phyloP scores from a whole-genome alignment of 1,140 invertebrate genomes.

The Leptinotarsa undecemlineata region DNA sequence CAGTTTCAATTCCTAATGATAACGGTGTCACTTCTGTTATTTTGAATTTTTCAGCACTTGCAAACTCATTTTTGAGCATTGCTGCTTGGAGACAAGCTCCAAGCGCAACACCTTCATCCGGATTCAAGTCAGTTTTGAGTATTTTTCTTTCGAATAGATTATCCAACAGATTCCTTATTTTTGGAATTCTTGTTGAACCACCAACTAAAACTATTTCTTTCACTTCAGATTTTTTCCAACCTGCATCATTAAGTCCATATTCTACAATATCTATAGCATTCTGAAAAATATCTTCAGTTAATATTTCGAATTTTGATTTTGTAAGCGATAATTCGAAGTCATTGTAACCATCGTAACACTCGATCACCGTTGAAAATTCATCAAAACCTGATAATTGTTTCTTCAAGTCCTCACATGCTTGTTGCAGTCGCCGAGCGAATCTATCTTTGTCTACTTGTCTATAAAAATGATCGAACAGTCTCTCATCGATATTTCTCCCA shows the following conservation, averaged over 20 bases:
- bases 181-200: too few species aligned
- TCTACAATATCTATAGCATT: not conserved
- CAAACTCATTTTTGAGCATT: constrained; percentile 7
- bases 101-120: too few species aligned
- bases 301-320: constrained; percentile 72
- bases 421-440: not conserved
- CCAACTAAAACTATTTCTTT: not conserved
- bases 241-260: not conserved
- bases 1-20: constrained; percentile 28
- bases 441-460: constrained; percentile 54
- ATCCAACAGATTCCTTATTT: too few species aligned
- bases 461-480: constrained; percentile 48
- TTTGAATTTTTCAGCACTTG: constrained; percentile 24
- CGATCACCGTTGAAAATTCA: constrained; percentile 12
- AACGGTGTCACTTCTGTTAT: constrained; percentile 38
- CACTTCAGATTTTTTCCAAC: not conserved
- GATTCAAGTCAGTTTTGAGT: too few species aligned
- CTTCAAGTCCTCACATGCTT: not conserved
- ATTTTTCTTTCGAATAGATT: too few species aligned
- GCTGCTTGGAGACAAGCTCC: not conserved
- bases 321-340: constrained; percentile 62
- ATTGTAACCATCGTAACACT: constrained; percentile 70
- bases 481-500: constrained; percentile 69
- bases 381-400: constrained; percentile 17
- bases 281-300: constrained; percentile 44